phyloP scores from a whole-genome alignment of 2,888 invertebrate species.

The Alsophila aescularia region DNA sequence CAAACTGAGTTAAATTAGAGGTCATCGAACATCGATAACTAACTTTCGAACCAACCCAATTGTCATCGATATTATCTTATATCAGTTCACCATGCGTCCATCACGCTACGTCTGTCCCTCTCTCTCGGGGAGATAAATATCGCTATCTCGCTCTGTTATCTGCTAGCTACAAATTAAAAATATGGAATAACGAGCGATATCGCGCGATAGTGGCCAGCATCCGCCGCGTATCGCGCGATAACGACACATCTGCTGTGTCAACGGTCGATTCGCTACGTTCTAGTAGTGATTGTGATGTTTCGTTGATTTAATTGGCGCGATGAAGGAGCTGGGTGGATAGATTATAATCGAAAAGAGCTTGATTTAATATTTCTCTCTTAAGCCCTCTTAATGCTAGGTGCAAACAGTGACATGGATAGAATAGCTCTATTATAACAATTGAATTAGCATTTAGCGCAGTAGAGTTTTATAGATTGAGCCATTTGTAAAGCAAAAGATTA shows the following conservation, averaged over 20 bases:
- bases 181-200: slow-evolving; percentile 66
- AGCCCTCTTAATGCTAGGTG: no score
- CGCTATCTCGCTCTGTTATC: slow-evolving; percentile 58
- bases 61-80: slow-evolving; percentile 42
- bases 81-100: slow-evolving; percentile 62
- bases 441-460: no score
- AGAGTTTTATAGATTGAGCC: no score
- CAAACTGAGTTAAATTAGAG: slow-evolving; percentile 33
- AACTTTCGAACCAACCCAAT: slow-evolving; percentile 49
- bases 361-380: no score
- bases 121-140: slow-evolving; percentile 49
- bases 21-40: slow-evolving; percentile 36
- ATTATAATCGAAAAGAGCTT: no score
- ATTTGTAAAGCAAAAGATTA: no score
- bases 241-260: slow-evolving; percentile 66
- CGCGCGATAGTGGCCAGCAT: slow-evolving; percentile 64
- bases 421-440: no score
- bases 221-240: slow-evolving; percentile 69
- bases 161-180: slow-evolving; percentile 67
- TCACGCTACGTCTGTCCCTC: slow-evolving; percentile 62
- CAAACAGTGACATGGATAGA: no score
- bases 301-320: slow-evolving; percentile 17
- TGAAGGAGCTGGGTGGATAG: no score
- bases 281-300: slow-evolving; percentile 49
- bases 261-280: slow-evolving; percentile 49